phyloP scores from a whole-genome alignment of 2,797 vertebrate species.

The Acestrorhynchus altus region DNA sequence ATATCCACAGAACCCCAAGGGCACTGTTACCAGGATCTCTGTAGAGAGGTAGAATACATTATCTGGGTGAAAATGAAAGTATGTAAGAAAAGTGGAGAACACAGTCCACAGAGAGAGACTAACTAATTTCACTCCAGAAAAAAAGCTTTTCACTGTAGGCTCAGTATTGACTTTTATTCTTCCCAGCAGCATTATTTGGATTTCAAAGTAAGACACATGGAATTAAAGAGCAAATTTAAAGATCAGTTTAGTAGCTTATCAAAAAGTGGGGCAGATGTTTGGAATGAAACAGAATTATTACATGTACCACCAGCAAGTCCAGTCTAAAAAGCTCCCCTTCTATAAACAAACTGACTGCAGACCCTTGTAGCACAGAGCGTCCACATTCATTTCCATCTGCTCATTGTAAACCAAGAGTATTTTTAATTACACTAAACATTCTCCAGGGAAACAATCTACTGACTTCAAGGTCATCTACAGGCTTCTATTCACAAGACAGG shows the following conservation, averaged over 20 bases:
- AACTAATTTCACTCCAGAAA: background rate
- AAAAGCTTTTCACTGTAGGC: background rate
- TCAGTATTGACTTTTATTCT: background rate
- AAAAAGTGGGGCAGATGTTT: background rate
- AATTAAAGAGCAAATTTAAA: background rate
- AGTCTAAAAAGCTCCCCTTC: background rate
- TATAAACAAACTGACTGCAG: background rate
- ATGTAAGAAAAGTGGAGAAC: background rate
- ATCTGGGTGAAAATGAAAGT: background rate
- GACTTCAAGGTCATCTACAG: conserved; percentile 29
- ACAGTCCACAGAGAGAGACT: background rate
- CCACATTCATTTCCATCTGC: background rate
- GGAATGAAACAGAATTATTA: background rate
- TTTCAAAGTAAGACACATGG: background rate
- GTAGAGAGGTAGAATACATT: background rate
- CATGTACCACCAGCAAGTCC: background rate
- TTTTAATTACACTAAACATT: background rate
- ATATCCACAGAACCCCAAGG: conserved; percentile 43
- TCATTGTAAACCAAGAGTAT: background rate
- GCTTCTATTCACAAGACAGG: background rate
- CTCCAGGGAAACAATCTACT: conserved; percentile 10
- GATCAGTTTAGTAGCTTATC: background rate
- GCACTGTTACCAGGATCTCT: conserved; percentile 45
- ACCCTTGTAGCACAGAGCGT: background rate
- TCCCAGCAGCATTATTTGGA: conserved; percentile 7